Percentiles rank a stretch among this genome's conserved stretches.
Evolutionary conservation across 2,113 vertebrate genomes (phyloP).

Genomic region (Anarrhichthys ocellatus): DNA sequence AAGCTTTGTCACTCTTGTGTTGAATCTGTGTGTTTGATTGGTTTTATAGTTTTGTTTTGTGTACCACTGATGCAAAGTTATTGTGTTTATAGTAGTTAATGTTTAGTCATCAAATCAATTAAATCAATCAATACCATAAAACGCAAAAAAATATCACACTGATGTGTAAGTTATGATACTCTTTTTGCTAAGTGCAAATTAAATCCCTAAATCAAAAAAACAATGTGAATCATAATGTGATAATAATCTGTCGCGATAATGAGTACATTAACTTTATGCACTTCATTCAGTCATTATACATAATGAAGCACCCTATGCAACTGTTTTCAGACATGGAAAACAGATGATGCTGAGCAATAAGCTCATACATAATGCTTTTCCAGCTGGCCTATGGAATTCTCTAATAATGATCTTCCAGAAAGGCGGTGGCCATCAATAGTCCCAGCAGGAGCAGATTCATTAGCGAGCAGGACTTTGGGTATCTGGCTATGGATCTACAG

Average conservation of each 20-base stretch:
- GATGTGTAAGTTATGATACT: conserved; percentile 2
- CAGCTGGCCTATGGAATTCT: conserved; percentile 72
- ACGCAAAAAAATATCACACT: not conserved
- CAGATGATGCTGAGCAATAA: conserved; percentile 53
- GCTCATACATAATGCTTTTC: conserved; percentile 53
- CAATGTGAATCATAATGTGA: conserved; percentile 27
- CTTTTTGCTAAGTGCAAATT: conserved; percentile 19
- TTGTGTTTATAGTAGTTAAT: not conserved
- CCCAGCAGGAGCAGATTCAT: conserved; percentile 74
- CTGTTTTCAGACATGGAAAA: conserved; percentile 41
- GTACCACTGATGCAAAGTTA: not conserved
- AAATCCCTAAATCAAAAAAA: conserved; percentile 32
- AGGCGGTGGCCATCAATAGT: conserved; percentile 72
- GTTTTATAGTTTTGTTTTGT: not conserved
- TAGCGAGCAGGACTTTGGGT: conserved; percentile 71
- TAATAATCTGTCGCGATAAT: conserved; percentile 38
- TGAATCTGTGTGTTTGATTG: not conserved
- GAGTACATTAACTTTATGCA: conserved; percentile 38
- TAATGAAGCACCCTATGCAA: conserved; percentile 29
- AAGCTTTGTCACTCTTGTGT: not conserved
- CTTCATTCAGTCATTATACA: conserved; percentile 44
- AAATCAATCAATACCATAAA: not conserved
- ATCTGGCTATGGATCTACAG: conserved; percentile 75
- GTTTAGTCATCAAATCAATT: conserved; percentile 11
- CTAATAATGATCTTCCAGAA: conserved; percentile 73